Conservation (phyloP, 2,797 vertebrate species). For the Macroramphosus scolopax region DNA sequence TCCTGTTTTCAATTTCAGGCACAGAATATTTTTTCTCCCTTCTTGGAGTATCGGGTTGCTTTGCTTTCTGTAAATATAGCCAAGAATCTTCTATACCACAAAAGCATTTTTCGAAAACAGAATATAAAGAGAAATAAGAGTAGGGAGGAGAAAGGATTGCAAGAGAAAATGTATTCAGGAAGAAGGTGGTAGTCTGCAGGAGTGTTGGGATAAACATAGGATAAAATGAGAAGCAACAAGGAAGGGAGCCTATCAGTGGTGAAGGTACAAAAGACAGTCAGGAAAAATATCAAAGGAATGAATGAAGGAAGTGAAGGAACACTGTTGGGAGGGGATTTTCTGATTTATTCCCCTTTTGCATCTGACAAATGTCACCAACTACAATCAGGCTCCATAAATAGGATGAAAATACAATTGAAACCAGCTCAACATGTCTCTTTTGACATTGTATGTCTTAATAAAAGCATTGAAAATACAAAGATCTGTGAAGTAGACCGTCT, state of each 20-base stretch:
- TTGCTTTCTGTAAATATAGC: conserved; percentile 58
- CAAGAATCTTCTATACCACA: conserved; percentile 34
- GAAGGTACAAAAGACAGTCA: conserved; percentile 29
- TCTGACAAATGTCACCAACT: conserved; percentile 53
- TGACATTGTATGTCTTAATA: conserved; percentile 9
- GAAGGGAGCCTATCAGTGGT: conserved; percentile 23
- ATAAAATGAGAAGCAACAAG: conserved; percentile 30
- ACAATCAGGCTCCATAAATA: conserved; percentile 43
- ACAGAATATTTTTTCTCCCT: conserved; percentile 29
- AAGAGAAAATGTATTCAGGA: conserved; percentile 4
- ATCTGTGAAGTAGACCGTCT: conserved; percentile 14
- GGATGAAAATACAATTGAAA: conserved; percentile 36
- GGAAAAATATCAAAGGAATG: conserved; percentile 40
- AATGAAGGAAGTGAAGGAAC: conserved; percentile 20
- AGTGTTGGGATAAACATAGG: conserved; percentile 5
- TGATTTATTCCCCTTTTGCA: conserved; percentile 57
- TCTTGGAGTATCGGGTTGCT: conserved; percentile 52
- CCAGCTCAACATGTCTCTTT: conserved; percentile 26
- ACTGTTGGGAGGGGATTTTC: conserved; percentile 15
- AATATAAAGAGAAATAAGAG: conserved; percentile 23
- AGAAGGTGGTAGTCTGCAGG: conserved; percentile 4
- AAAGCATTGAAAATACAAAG: conserved; percentile 18
- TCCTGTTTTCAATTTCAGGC: conserved; percentile 76
- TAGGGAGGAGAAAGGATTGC: conserved; percentile 8
- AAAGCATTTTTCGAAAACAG: conserved; percentile 26